Conservation (phyloP, 2,797 vertebrate species). For the Gymnocypris eckloni region DNA sequence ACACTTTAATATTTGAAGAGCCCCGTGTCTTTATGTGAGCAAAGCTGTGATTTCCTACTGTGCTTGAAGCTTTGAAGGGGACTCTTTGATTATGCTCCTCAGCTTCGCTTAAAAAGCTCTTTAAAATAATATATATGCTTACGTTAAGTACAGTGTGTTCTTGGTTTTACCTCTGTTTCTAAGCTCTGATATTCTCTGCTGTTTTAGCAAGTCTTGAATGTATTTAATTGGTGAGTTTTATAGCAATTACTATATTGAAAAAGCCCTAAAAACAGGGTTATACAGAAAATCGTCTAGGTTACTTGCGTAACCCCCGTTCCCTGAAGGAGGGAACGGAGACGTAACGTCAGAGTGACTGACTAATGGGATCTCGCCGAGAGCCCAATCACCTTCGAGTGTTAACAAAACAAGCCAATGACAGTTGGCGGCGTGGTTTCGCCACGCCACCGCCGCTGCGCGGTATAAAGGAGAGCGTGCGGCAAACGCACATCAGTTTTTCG, state of each 20-base stretch:
- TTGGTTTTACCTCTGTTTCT: constrained; percentile 16
- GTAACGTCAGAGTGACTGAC: no score
- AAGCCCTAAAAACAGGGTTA: constrained; percentile 4
- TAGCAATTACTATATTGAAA: constrained; percentile 35
- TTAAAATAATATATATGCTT: constrained; percentile 30
- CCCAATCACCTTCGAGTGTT: no score
- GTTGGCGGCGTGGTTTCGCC: no score
- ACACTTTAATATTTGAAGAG: constrained; percentile 44
- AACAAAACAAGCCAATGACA: no score
- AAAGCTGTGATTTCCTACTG: constrained; percentile 40
- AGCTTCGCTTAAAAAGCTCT: constrained; percentile 40
- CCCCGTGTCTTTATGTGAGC: constrained; percentile 11
- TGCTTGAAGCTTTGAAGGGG: constrained; percentile 24
- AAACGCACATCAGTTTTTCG: no score
- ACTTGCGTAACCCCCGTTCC: no score
- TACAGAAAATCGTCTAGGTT: neutral
- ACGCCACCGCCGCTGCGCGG: no score
- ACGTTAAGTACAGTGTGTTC: neutral
- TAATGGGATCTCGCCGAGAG: no score
- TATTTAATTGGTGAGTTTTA: constrained; percentile 17
- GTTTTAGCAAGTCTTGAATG: constrained; percentile 16
- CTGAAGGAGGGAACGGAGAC: no score
- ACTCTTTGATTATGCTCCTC: constrained; percentile 40
- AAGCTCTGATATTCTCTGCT: constrained; percentile 11
- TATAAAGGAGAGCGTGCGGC: no score